phyloP scores from a whole-genome alignment of 1,140 invertebrate species.

The Bombus terrestris region DNA sequence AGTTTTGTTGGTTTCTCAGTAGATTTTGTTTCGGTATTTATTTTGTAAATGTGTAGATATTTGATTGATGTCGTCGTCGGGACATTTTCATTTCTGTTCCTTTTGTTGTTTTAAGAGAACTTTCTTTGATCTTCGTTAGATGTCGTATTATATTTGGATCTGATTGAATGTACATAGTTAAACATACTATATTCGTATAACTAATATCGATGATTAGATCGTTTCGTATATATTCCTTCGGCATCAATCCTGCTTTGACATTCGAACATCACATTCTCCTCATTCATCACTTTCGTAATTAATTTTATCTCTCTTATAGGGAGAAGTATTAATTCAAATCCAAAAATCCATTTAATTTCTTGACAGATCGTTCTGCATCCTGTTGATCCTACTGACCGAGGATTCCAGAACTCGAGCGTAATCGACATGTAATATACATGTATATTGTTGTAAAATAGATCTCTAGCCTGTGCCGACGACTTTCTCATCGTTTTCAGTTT shows the following conservation, averaged over 20 bases:
- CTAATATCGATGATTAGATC: neutral
- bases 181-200: too few species aligned
- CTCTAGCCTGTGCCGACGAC: constrained; percentile 7
- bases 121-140: constrained; percentile 2
- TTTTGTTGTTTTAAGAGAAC: neutral
- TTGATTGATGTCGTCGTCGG: neutral
- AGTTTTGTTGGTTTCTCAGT: neutral
- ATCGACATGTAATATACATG: constrained; percentile 41
- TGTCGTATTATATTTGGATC: constrained; percentile 16
- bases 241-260: neutral
- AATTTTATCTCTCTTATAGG: neutral
- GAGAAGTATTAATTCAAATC: neutral
- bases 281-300: too few species aligned
- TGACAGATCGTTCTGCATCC: constrained; percentile 22
- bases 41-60: neutral
- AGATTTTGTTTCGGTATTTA: too few species aligned
- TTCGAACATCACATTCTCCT: neutral
- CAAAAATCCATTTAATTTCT: constrained; percentile 5
- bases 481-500: constrained; percentile 40
- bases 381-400: neutral
- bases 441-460: constrained; percentile 49
- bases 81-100: too few species aligned
- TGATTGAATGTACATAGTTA: constrained; percentile 8
- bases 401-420: neutral
- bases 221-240: neutral